These are phyloP conservation scores for Mastomys coucha DNA, from an alignment of 2,113 vertebrate species.

Conservation along the genomic window DNA sequence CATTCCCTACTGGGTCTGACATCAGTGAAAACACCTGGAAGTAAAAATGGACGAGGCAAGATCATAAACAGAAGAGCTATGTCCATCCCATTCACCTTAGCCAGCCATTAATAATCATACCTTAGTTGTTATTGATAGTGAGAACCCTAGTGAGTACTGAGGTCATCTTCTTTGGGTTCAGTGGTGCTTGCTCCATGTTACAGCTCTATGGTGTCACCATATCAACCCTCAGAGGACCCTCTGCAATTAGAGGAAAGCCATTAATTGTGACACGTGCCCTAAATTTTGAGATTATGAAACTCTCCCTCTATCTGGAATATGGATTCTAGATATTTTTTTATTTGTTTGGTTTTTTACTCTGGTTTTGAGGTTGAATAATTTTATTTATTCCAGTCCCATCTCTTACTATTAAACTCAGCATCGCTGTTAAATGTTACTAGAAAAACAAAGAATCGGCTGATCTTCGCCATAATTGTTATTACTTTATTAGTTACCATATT, in stretches of 20 bases:
- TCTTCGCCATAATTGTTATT: not conserved
- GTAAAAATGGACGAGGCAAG: not conserved
- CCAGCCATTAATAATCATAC: not conserved
- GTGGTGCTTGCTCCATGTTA: not conserved
- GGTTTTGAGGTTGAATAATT: not conserved
- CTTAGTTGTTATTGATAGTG: not conserved
- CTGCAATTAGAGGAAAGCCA: not conserved
- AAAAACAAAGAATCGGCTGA: not conserved
- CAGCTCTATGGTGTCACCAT: not conserved
- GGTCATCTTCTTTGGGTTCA: not conserved
- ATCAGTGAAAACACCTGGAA: not conserved
- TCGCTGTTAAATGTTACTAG: not conserved
- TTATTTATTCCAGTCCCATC: not conserved
- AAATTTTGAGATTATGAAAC: constrained; percentile 51
- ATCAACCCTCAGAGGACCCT: not conserved
- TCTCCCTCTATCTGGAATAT: constrained; percentile 20
- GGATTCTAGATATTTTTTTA: not conserved
- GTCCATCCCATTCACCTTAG: not conserved
- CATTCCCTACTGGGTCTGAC: not conserved
- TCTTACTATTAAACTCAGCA: not conserved
- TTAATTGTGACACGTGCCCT: constrained; percentile 52
- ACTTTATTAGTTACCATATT: not conserved
- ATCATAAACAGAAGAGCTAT: not conserved
- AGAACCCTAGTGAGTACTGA: not conserved
- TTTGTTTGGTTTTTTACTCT: not conserved